These are phyloP conservation scores for Albula glossodonta DNA, from an alignment of 2,113 vertebrate genomes.

Conservation along the genomic window DNA sequence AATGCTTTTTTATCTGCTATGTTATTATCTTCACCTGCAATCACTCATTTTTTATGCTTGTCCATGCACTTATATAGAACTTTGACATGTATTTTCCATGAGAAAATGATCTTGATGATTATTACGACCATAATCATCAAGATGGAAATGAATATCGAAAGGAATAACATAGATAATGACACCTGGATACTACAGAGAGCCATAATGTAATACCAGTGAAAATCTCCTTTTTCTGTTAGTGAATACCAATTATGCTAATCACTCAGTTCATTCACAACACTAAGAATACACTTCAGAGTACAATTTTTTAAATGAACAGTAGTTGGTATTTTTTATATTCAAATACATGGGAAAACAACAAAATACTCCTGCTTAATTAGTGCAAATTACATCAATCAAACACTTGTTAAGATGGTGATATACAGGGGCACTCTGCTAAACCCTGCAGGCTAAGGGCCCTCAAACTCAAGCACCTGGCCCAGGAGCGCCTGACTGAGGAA, in stretches of 20 bases:
- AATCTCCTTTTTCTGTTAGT: neutral
- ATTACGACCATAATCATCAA: neutral
- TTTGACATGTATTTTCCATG: neutral
- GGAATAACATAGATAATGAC: neutral
- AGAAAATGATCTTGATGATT: neutral
- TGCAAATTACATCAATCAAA: neutral
- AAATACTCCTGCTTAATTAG: neutral
- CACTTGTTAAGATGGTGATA: neutral
- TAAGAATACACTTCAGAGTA: neutral
- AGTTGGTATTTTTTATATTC: neutral
- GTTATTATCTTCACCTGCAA: neutral
- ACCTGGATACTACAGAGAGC: neutral
- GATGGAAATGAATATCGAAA: neutral
- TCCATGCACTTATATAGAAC: neutral
- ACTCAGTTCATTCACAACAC: neutral
- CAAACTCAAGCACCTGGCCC: neutral
- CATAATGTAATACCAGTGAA: neutral
- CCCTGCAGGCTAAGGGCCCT: neutral
- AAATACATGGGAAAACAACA: neutral
- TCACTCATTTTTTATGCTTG: neutral
- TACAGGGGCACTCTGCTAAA: neutral
- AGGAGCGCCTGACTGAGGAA: neutral
- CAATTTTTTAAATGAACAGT: neutral
- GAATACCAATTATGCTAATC: neutral
- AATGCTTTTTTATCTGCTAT: neutral